Conservation (phyloP, 2,888 invertebrate genomes). For the Dolomedes plantarius region DNA sequence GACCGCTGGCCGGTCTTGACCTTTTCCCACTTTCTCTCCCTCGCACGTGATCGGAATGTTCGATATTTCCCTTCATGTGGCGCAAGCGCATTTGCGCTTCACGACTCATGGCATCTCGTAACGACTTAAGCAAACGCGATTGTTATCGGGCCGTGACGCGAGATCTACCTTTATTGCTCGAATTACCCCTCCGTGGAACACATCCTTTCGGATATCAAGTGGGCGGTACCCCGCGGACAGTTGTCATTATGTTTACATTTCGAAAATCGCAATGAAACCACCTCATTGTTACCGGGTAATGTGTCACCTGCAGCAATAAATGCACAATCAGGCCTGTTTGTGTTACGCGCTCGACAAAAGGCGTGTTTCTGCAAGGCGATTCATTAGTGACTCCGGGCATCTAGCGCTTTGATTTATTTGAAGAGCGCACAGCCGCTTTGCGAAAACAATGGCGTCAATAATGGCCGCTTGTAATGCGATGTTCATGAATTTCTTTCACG, state of each 20-base stretch:
- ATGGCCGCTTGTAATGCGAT: background rate
- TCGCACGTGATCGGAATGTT: background rate
- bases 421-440: background rate
- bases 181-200: background rate
- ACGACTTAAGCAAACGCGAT: background rate
- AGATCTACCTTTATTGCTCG: background rate
- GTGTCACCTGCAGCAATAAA: background rate
- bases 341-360: background rate
- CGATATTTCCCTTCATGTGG: background rate
- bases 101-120: background rate
- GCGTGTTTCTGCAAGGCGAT: no score
- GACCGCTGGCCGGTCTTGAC: background rate
- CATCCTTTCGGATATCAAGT: background rate
- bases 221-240: background rate
- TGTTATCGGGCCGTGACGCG: background rate
- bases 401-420: no score
- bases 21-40: background rate
- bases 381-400: no score
- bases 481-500: background rate
- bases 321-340: background rate
- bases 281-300: background rate
- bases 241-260: conserved; percentile 9
- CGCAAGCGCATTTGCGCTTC: background rate
- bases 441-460: background rate
- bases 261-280: background rate